Evolutionary conservation across 2,797 vertebrate species (phyloP).

Genomic region (Macropus fuliginosus): DNA sequence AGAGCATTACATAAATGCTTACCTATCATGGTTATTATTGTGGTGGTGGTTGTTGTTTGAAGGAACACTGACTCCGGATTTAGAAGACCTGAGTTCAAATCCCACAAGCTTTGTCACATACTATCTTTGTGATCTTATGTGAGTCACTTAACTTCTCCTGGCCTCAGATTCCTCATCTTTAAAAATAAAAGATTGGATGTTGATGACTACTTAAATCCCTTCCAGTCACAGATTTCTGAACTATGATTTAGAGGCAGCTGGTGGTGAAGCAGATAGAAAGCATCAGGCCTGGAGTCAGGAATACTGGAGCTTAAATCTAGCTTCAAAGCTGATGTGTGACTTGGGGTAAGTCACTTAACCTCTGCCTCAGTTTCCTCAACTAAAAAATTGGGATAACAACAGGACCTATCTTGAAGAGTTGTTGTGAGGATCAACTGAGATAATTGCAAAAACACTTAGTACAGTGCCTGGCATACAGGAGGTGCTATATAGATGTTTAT

Average conservation of each 20-base stretch:
- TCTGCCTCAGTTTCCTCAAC: neutral
- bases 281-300: neutral
- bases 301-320: neutral
- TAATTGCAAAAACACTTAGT: neutral
- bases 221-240: neutral
- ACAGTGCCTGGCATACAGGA: neutral
- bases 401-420: neutral
- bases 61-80: neutral
- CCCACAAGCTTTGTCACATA: neutral
- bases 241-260: neutral
- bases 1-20: neutral
- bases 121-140: neutral
- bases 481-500: neutral
- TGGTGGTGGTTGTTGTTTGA: neutral
- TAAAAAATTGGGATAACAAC: neutral
- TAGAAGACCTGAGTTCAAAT: neutral
- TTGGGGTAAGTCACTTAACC: neutral
- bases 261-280: neutral
- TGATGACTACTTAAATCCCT: neutral
- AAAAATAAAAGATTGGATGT: neutral
- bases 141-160: neutral
- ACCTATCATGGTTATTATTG: neutral
- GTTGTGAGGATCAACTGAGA: neutral
- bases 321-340: neutral
- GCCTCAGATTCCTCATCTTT: neutral